Conservation (phyloP, 2,113 vertebrate genomes). For the Nesoenas mayeri region DNA sequence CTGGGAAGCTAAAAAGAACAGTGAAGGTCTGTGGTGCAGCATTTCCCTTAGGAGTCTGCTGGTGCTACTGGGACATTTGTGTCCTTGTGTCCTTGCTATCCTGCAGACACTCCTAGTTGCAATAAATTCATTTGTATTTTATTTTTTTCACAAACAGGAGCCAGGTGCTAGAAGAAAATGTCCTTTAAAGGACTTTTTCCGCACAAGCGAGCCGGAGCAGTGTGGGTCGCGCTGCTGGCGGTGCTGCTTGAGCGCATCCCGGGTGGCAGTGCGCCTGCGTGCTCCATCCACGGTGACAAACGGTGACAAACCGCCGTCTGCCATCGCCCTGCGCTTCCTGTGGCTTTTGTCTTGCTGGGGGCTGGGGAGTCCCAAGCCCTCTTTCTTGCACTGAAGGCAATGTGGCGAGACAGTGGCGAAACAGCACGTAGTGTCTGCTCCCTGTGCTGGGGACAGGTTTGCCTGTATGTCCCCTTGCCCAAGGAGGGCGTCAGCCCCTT, state of each 20-base stretch:
- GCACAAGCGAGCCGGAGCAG: accelerated
- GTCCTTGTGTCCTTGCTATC: background rate
- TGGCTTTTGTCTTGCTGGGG: background rate
- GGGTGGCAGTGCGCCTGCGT: background rate
- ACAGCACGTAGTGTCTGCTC: background rate
- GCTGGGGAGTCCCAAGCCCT: background rate
- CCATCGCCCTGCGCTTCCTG: accelerated
- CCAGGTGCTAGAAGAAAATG: background rate
- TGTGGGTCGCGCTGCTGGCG: accelerated
- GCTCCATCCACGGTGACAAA: background rate
- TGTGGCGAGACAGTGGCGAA: background rate
- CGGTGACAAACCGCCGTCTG: background rate
- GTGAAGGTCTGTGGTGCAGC: background rate
- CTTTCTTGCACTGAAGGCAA: accelerated
- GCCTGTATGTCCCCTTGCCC: background rate
- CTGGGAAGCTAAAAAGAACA: background rate
- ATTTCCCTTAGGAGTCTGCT: background rate
- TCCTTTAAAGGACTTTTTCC: background rate
- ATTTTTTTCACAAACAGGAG: background rate
- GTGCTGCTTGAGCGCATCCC: background rate
- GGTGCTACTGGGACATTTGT: accelerated
- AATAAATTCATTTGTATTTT: background rate
- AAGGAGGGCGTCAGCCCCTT: background rate
- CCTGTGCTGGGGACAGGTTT: background rate
- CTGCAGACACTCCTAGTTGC: background rate